These are phyloP conservation scores for Aix galericulata DNA, from an alignment of 2,113 vertebrate genomes.

Conservation along the genomic window DNA sequence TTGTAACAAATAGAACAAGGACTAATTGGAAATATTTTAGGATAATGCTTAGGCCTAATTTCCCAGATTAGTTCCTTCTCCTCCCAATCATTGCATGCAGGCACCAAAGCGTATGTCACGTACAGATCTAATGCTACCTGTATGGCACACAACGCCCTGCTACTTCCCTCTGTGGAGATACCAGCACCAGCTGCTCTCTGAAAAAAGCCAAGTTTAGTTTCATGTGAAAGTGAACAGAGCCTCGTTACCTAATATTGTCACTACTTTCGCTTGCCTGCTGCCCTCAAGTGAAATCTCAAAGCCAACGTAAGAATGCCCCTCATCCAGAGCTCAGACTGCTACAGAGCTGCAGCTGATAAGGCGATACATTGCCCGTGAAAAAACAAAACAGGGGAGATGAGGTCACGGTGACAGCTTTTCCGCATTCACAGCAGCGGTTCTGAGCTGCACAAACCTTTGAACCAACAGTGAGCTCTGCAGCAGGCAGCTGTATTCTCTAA, in stretches of 20 bases:
- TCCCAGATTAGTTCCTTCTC: neutral
- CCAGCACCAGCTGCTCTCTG: neutral
- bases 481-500: neutral
- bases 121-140: neutral
- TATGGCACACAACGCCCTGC: neutral
- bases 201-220: neutral
- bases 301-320: accelerated
- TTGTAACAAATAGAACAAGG: neutral
- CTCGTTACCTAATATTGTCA: neutral
- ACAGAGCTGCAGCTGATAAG: neutral
- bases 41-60: neutral
- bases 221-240: neutral
- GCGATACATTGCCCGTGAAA: neutral
- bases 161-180: neutral
- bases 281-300: neutral
- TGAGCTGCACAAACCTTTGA: neutral
- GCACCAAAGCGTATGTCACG: accelerated
- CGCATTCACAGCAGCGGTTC: neutral
- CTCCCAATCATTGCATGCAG: accelerated
- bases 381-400: neutral
- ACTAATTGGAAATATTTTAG: neutral
- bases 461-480: neutral
- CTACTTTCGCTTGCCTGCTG: neutral
- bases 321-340: neutral
- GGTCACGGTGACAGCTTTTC: neutral